These are phyloP conservation scores for Drosophila seguyi DNA, from an alignment of 1,140 invertebrate species.

Conservation along the genomic window DNA sequence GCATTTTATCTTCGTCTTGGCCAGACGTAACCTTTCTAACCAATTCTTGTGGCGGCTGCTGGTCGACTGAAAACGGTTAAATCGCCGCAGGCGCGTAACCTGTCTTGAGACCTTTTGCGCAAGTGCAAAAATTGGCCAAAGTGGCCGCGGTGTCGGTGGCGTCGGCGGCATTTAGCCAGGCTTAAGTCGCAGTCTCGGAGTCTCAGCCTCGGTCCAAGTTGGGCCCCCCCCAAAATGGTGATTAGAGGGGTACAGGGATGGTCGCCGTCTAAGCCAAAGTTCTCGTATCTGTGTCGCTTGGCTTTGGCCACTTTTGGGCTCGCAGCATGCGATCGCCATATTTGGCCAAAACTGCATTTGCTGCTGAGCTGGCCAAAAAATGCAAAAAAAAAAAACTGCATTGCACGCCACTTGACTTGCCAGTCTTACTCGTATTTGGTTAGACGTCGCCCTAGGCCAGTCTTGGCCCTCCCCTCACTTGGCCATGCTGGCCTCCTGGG, in stretches of 20 bases:
- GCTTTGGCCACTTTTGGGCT: slow-evolving; percentile 63
- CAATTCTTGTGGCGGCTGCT: slow-evolving; percentile 34
- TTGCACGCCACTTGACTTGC: slow-evolving; percentile 82
- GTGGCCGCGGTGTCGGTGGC: slow-evolving; percentile 43
- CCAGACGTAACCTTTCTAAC: slow-evolving; percentile 21
- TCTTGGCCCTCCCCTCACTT: slow-evolving; percentile 4
- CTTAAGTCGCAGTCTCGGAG: slow-evolving; percentile 20
- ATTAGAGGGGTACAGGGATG: slow-evolving; percentile 5
- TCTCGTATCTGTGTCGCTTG: slow-evolving; percentile 69
- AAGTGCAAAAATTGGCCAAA: slow-evolving; percentile 83
- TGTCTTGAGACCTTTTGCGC: slow-evolving; percentile 82
- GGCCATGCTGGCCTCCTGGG: slow-evolving; percentile 30
- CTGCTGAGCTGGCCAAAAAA: slow-evolving; percentile 60
- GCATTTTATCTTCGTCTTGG: slow-evolving; percentile 24
- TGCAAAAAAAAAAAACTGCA: slow-evolving; percentile 14
- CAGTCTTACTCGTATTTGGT: slow-evolving; percentile 79
- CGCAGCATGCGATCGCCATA: slow-evolving; percentile 81
- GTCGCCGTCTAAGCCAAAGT: slow-evolving; percentile 49
- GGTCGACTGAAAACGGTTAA: slow-evolving; percentile 76
- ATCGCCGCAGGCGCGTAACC: slow-evolving; percentile 81
- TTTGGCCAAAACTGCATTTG: slow-evolving; percentile 81
- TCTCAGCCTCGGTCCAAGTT: slow-evolving; percentile 36
- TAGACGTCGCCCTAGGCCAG: slow-evolving; percentile 78
- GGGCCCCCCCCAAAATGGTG: slow-evolving; percentile 18
- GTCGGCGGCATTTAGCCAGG: slow-evolving; percentile 58